A percentile compares a stretch with the other conserved stretches of the same genome.
Evolutionary conservation across 2,113 vertebrate species (phyloP).

Genomic region (Bos taurus): ARS-UCD2.0 NC_037331.1:114915501-114916000

Average conservation of each 20-base stretch:
- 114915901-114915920: not conserved
- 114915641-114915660: not conserved
- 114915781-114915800: rapidly evolving
- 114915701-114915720: rapidly evolving
- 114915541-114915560: too few relatives aligned
- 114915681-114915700: rapidly evolving
- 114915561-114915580: not conserved
- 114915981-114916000: not conserved
- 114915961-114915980: not conserved
- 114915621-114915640: not conserved
- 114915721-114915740: not conserved
- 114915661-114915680: not conserved
- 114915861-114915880: not conserved
- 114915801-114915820: not conserved
- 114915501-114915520: too few relatives aligned
- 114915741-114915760: too few relatives aligned
- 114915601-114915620: not conserved
- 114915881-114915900: not conserved
- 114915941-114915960: not conserved
- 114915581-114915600: not conserved
- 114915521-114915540: too few relatives aligned
- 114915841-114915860: not conserved
- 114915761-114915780: not conserved
- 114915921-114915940: not conserved
- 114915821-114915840: not conserved